phyloP scores from a whole-genome alignment of 1,140 invertebrate genomes.

The Calosoma granatense region DNA sequence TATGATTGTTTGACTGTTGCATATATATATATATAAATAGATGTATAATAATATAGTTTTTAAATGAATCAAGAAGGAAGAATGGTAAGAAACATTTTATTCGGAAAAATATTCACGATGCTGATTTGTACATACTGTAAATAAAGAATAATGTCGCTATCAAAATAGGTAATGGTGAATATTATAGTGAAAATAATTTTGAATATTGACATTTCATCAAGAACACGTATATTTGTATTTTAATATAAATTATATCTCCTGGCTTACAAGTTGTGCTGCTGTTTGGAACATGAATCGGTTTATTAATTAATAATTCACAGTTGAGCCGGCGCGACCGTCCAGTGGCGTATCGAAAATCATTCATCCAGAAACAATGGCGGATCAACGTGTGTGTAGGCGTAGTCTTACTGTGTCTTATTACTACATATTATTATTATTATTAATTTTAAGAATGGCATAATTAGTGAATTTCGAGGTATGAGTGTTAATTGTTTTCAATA shows the following conservation, averaged over 20 bases:
- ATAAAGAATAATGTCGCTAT: neutral
- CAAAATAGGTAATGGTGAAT: neutral
- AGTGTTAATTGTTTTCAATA: neutral
- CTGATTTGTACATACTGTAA: conserved; percentile 5
- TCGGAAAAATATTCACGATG: neutral
- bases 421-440: too few relatives aligned
- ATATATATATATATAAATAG: too few relatives aligned
- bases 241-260: neutral
- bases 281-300: neutral
- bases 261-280: conserved; percentile 3
- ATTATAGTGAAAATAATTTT: conserved; percentile 2
- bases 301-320: neutral
- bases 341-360: too few relatives aligned
- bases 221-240: conserved; percentile 3
- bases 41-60: too few relatives aligned
- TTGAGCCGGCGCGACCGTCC: too few relatives aligned
- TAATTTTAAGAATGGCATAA: neutral
- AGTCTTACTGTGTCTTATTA: too few relatives aligned
- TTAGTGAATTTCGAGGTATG: neutral
- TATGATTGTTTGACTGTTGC: too few relatives aligned
- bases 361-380: too few relatives aligned
- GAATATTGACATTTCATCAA: neutral
- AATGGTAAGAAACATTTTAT: too few relatives aligned
- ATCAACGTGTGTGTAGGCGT: too few relatives aligned
- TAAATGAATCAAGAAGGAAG: too few relatives aligned